Evolutionary conservation across 2,797 vertebrate genomes (phyloP).

Genomic region (Cossypha niveicapilla): DNA sequence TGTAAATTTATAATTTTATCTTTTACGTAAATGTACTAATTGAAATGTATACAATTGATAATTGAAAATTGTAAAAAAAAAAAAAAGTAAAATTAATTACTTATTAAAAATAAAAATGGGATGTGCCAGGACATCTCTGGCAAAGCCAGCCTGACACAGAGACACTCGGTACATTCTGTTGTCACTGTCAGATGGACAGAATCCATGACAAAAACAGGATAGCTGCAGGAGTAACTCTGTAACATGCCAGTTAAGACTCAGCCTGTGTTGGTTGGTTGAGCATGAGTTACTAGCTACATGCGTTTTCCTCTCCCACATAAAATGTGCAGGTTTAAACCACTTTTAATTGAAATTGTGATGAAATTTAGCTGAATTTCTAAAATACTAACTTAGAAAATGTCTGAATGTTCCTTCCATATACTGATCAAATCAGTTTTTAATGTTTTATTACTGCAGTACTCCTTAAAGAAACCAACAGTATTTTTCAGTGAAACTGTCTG

Average conservation of each 20-base stretch:
- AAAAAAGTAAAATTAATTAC: too few species aligned
- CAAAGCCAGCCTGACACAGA: not conserved
- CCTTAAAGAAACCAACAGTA: conserved; percentile 83
- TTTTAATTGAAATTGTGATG: not conserved
- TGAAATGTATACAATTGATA: too few species aligned
- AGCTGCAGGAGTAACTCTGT: not conserved
- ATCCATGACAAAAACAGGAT: not conserved
- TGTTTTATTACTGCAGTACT: not conserved
- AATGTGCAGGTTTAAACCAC: not conserved
- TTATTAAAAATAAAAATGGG: not conserved
- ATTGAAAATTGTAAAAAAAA: too few species aligned
- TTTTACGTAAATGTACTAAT: too few species aligned
- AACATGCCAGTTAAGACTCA: not conserved
- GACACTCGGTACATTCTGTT: not conserved
- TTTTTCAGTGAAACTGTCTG: conserved; percentile 97
- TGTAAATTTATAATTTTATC: too few species aligned
- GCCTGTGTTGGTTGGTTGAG: not conserved
- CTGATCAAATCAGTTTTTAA: not conserved
- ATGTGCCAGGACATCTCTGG: not conserved
- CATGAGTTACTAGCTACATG: not conserved
- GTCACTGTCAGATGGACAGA: not conserved
- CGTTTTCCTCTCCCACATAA: not conserved
- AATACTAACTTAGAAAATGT: not conserved
- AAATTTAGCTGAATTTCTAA: not conserved
- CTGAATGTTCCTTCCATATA: not conserved